Conservation (phyloP, 2,113 vertebrate species). For the Megaleporinus macrocephalus region DNA sequence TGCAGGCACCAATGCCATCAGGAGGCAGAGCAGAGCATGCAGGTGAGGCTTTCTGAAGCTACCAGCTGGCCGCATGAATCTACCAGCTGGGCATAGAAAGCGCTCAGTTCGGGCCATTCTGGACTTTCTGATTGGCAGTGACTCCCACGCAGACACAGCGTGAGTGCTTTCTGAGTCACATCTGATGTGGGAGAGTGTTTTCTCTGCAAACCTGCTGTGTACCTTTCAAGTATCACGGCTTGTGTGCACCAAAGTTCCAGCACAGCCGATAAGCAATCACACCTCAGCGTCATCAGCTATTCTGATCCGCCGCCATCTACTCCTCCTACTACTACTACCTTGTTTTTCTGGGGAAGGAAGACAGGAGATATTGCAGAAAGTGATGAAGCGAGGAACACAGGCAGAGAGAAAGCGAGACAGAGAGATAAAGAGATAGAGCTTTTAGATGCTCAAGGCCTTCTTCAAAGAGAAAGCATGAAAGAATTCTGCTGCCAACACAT, state of each 20-base stretch:
- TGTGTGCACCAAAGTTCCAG: constrained; percentile 62
- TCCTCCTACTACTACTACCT: not conserved
- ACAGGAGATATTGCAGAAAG: not conserved
- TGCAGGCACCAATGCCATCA: too few relatives aligned
- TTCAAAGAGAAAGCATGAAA: constrained; percentile 7
- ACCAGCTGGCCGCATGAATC: not conserved
- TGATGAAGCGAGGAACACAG: not conserved
- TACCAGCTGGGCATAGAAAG: not conserved
- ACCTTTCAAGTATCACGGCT: constrained; percentile 36
- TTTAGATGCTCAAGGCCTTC: not conserved
- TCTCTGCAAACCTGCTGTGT: constrained; percentile 39
- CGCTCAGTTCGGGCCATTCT: not conserved
- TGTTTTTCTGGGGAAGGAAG: not conserved
- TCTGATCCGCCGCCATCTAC: constrained; percentile 62
- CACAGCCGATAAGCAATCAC: constrained; percentile 58
- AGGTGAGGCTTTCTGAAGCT: too few relatives aligned
- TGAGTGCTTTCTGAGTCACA: not conserved
- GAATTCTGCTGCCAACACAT: not conserved
- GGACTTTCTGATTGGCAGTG: not conserved
- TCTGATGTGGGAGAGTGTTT: constrained; percentile 14
- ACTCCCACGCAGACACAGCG: not conserved
- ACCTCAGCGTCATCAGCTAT: constrained; percentile 46
- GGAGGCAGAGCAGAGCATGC: too few relatives aligned
- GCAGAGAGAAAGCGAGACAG: not conserved
- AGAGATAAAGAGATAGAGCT: not conserved